Evolutionary conservation across 2,113 vertebrate species (phyloP).

Genomic region (Xiphophorus maculatus): DNA sequence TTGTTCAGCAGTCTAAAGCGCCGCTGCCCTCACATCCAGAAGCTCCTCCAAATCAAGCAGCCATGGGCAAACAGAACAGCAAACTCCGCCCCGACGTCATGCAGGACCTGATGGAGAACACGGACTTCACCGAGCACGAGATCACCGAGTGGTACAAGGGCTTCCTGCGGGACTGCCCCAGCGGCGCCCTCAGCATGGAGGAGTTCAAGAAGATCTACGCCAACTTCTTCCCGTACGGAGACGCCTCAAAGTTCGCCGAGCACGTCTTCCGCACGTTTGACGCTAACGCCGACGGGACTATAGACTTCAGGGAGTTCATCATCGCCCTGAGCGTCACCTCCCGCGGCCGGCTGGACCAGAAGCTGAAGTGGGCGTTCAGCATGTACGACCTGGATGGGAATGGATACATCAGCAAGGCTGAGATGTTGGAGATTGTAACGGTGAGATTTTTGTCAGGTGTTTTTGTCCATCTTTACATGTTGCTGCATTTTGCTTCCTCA

Average conservation of each 20-base stretch:
- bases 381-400: conserved; percentile 99
- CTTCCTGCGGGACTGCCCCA: conserved; percentile 98
- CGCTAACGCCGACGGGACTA: conserved; percentile 95
- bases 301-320: conserved; percentile 99
- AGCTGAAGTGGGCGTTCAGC: conserved; percentile 99
- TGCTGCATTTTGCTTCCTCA: no score
- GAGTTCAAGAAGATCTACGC: conserved; percentile 99
- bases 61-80: conserved; percentile 99
- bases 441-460: conserved; percentile 63
- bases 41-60: conserved; percentile 43
- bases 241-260: conserved; percentile 98
- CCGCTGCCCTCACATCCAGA: conserved; percentile 31
- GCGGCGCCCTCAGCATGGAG: conserved; percentile 96
- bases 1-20: conserved; percentile 37
- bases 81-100: conserved; percentile 98
- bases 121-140: conserved; percentile 97
- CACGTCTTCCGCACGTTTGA: conserved; percentile 99
- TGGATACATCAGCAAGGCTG: conserved; percentile 97
- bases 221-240: conserved; percentile 99
- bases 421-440: conserved; percentile 99
- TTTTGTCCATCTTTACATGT: not conserved
- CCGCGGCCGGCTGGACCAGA: conserved; percentile 95
- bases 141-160: conserved; percentile 99
- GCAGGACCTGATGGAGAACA: conserved; percentile 98
- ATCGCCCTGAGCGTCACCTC: conserved; percentile 97